These are phyloP conservation scores for Carcharodon carcharias DNA, from an alignment of 2,797 vertebrate species.

Conservation along the genomic window DNA sequence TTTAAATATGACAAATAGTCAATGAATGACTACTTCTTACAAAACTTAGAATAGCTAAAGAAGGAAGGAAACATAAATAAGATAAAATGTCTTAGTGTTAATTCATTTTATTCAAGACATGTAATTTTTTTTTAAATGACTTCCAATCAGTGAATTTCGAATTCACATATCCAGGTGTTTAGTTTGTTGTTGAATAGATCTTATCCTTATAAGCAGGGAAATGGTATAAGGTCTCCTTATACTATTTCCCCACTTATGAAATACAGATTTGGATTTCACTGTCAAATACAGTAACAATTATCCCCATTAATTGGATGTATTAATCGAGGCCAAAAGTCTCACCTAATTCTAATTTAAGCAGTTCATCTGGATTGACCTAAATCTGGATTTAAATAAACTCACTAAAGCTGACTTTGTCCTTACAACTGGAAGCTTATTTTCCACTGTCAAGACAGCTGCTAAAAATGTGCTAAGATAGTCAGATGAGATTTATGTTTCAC, in stretches of 20 bases:
- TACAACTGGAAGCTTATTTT: not conserved
- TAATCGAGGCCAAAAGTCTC: not conserved
- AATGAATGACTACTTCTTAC: not conserved
- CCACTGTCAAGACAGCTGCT: not conserved
- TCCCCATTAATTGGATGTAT: not conserved
- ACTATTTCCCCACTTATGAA: not conserved
- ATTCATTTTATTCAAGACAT: too few relatives aligned
- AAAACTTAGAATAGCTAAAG: not conserved
- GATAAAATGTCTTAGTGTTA: too few relatives aligned
- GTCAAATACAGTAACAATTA: not conserved
- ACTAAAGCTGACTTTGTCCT: not conserved
- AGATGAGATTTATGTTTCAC: not conserved
- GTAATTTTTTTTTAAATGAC: too few relatives aligned
- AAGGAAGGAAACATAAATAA: too few relatives aligned
- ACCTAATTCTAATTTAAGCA: conserved; percentile 9
- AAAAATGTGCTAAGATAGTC: not conserved
- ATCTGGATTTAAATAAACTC: conserved; percentile 23
- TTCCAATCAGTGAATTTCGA: not conserved
- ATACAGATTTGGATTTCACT: not conserved
- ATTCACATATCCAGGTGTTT: not conserved
- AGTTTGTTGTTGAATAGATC: not conserved
- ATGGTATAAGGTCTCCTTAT: not conserved
- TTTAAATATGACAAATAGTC: not conserved
- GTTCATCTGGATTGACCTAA: not conserved
- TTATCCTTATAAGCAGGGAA: not conserved